phyloP scores from a whole-genome alignment of 1,140 invertebrate species.

The Dolichoris vasculosae region DNA sequence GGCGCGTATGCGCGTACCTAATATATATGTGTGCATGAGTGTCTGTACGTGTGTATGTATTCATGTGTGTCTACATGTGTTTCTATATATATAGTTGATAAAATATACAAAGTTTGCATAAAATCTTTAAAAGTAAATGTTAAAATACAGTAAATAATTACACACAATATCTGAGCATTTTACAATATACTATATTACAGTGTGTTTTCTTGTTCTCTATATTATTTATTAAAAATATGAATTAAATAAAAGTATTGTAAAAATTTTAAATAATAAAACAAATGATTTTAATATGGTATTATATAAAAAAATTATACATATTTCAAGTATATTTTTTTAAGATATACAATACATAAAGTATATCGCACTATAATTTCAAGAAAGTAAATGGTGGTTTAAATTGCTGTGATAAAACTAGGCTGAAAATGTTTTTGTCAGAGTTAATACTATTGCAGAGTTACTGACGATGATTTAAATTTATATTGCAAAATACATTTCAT shows the following conservation, averaged over 20 bases:
- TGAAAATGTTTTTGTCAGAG: constrained; percentile 25
- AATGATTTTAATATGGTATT: not conserved
- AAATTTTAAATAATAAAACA: not conserved
- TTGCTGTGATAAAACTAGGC: constrained; percentile 49
- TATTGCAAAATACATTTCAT: not conserved
- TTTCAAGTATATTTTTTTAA: constrained; percentile 37
- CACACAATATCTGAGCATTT: constrained; percentile 7
- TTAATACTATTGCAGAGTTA: constrained; percentile 6
- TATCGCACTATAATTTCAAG: constrained; percentile 12
- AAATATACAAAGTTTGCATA: constrained; percentile 44
- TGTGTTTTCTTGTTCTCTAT: constrained; percentile 18
- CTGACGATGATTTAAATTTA: not conserved
- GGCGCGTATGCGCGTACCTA: too few species aligned
- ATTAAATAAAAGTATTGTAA: constrained; percentile 30
- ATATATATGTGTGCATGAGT: too few species aligned
- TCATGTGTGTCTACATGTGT: too few species aligned
- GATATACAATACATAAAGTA: constrained; percentile 7
- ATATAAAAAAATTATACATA: not conserved
- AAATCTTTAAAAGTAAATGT: constrained; percentile 27
- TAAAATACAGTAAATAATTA: constrained; percentile 23
- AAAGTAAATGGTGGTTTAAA: constrained; percentile 41
- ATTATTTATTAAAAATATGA: constrained; percentile 2
- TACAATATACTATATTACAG: constrained; percentile 14
- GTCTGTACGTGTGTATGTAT: too few species aligned
- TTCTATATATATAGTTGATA: constrained; percentile 28